Evolutionary conservation across 2,797 vertebrate species (phyloP).

Genomic region (Avahi laniger): DNA sequence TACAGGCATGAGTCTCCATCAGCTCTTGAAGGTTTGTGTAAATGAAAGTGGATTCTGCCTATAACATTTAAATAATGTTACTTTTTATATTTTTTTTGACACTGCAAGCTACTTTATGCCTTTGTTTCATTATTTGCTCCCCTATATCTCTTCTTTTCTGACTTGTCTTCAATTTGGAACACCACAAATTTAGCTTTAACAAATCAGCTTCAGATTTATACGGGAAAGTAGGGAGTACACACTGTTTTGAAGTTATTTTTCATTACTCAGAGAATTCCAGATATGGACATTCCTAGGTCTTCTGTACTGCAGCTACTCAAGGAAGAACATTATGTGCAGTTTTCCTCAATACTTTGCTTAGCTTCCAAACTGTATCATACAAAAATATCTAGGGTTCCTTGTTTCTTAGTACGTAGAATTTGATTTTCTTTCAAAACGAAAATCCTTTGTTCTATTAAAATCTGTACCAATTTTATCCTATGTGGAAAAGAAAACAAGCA

Average conservation of each 20-base stretch:
- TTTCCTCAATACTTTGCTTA: neutral
- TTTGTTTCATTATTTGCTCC: neutral
- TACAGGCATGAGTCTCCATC: neutral
- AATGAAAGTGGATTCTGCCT: neutral
- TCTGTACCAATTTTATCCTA: neutral
- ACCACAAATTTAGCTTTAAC: neutral
- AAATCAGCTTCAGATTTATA: neutral
- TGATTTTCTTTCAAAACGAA: slow-evolving; percentile 19
- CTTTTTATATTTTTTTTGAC: slow-evolving; percentile 22
- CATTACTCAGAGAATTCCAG: neutral
- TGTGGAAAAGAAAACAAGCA: slow-evolving; percentile 21
- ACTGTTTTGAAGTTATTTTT: neutral
- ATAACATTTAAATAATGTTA: neutral
- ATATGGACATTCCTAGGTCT: neutral
- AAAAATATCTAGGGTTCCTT: neutral
- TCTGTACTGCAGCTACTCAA: neutral
- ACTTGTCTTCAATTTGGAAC: neutral
- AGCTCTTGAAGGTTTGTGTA: neutral
- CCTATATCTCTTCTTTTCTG: neutral
- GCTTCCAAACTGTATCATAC: neutral
- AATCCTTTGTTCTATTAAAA: slow-evolving; percentile 47
- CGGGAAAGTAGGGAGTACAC: neutral
- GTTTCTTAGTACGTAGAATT: neutral
- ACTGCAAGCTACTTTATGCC: neutral
- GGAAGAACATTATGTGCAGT: neutral